phyloP scores from a whole-genome alignment of 2,888 invertebrate species.

The Dendrolimus pini region DNA sequence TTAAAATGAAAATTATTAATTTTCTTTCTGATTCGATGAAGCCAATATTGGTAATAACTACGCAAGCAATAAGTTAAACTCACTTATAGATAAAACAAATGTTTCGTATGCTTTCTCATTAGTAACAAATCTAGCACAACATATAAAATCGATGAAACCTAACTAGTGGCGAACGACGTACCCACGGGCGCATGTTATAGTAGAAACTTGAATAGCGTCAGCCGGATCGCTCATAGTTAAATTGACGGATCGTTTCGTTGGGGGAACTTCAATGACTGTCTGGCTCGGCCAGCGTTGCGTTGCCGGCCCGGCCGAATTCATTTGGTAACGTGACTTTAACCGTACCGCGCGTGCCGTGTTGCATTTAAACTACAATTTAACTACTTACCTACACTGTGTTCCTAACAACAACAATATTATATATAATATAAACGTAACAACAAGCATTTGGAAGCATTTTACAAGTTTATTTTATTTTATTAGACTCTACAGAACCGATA shows the following conservation, averaged over 20 bases:
- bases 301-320: constrained; percentile 32
- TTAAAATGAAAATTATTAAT: too few species aligned
- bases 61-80: too few species aligned
- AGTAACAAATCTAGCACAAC: too few species aligned
- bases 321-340: constrained; percentile 44
- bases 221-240: constrained; percentile 58
- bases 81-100: too few species aligned
- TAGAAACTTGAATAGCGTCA: constrained; percentile 15
- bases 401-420: constrained; percentile 15
- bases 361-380: constrained; percentile 13
- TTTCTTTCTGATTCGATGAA: too few species aligned
- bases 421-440: constrained; percentile 14
- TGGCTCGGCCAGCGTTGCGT: constrained; percentile 30
- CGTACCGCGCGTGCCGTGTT: constrained; percentile 31
- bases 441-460: constrained; percentile 27
- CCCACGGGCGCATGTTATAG: neutral
- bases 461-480: constrained; percentile 55
- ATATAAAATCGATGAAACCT: neutral
- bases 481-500: constrained; percentile 67
- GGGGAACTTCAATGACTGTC: constrained; percentile 46
- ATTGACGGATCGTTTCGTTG: constrained; percentile 43
- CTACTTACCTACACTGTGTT: constrained; percentile 3
- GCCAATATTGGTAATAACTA: too few species aligned
- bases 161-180: neutral
- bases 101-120: too few species aligned